Conservation (phyloP, 2,113 vertebrate genomes). For the Mungos mungo region DNA sequence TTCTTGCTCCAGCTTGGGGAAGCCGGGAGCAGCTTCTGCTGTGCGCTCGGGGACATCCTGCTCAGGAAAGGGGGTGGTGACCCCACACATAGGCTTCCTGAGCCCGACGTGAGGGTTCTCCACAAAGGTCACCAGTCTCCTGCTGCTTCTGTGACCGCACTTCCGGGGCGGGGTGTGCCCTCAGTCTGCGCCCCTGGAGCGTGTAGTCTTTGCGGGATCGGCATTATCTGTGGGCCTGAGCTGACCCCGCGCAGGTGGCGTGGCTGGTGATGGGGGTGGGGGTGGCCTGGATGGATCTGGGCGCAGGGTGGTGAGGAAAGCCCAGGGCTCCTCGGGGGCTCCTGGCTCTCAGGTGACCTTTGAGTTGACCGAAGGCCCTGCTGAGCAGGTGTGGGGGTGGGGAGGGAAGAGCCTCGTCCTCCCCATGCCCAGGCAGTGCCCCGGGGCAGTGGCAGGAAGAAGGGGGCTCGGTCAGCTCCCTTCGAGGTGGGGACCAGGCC, state of each 20-base stretch:
- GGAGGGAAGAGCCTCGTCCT: background rate
- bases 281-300: background rate
- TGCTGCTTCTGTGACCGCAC: fast-evolving
- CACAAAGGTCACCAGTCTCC: fast-evolving
- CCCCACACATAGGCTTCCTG: fast-evolving
- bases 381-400: fast-evolving
- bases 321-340: fast-evolving
- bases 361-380: background rate
- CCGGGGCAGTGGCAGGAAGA: background rate
- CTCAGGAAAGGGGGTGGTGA: fast-evolving
- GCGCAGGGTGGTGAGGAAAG: background rate
- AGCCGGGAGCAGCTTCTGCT: background rate
- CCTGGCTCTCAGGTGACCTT: background rate
- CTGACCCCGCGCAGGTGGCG: background rate
- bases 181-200: fast-evolving
- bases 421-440: background rate
- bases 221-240: fast-evolving
- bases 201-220: fast-evolving
- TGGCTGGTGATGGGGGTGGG: fast-evolving
- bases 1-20: fast-evolving
- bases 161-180: fast-evolving
- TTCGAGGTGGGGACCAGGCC: background rate
- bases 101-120: fast-evolving
- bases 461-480: background rate
- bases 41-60: fast-evolving